Conservation (phyloP, 64 coral and sea anemone species). For the Orbicella faveolata region DNA sequence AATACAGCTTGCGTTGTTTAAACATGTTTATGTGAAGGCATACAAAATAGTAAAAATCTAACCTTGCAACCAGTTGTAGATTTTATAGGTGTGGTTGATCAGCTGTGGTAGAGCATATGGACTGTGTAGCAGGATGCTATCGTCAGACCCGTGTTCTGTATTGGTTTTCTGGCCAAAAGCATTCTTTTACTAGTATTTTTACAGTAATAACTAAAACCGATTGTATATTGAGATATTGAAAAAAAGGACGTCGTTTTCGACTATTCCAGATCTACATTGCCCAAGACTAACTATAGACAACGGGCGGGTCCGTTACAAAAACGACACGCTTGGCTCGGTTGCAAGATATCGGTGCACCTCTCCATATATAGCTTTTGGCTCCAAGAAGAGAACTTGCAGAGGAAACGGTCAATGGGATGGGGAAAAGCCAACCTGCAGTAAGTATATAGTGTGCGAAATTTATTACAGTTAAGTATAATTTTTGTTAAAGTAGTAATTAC, state of each 20-base stretch:
- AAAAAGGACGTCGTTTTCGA: not conserved
- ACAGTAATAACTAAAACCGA: not conserved
- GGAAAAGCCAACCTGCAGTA: slow-evolving; percentile 60
- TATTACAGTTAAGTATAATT: too few relatives aligned
- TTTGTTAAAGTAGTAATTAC: too few relatives aligned
- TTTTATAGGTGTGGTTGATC: too few relatives aligned
- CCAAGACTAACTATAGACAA: not conserved
- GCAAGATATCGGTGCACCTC: slow-evolving; percentile 39
- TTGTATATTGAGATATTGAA: not conserved
- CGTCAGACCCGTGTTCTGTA: too few relatives aligned
- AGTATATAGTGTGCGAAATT: slow-evolving; percentile 24
- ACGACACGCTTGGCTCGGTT: slow-evolving; percentile 23
- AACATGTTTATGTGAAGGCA: too few relatives aligned
- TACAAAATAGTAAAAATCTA: too few relatives aligned
- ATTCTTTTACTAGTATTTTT: too few relatives aligned
- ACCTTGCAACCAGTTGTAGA: too few relatives aligned
- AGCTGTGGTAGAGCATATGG: too few relatives aligned
- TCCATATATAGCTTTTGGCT: slow-evolving; percentile 23
- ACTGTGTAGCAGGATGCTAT: too few relatives aligned
- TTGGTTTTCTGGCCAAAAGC: too few relatives aligned
- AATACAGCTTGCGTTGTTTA: too few relatives aligned
- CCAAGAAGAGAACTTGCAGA: slow-evolving; percentile 56
- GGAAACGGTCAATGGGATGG: slow-evolving; percentile 81
- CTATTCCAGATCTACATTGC: not conserved
- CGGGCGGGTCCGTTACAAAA: not conserved